Evolutionary conservation across 2,888 invertebrate species (phyloP).

Genomic region (Syrphus vitripennis): DNA sequence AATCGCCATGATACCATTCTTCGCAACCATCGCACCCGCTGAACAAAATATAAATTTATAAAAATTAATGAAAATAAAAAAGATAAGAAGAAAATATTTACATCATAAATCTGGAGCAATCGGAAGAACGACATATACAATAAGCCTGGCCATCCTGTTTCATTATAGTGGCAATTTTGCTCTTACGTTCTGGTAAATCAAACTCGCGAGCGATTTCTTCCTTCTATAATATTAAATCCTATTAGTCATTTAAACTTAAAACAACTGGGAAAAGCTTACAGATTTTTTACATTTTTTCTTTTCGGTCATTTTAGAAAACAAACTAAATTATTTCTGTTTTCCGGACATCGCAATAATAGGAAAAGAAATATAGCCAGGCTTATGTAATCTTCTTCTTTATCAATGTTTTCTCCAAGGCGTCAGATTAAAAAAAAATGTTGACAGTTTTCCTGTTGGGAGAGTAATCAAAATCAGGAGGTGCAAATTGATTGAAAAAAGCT

Average conservation of each 20-base stretch:
- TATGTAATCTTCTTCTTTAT: too few relatives aligned
- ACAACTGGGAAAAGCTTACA: slow-evolving; percentile 73
- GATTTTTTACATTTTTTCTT: slow-evolving; percentile 79
- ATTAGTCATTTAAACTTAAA: not conserved
- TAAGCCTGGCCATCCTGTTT: slow-evolving; percentile 96
- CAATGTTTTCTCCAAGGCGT: too few relatives aligned
- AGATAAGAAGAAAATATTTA: slow-evolving; percentile 80
- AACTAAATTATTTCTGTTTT: too few relatives aligned
- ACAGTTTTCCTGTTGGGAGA: too few relatives aligned
- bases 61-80: not conserved
- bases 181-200: slow-evolving; percentile 93
- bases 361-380: too few relatives aligned
- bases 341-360: too few relatives aligned
- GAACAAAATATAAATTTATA: slow-evolving; percentile 12
- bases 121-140: slow-evolving; percentile 96
- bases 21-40: slow-evolving; percentile 98
- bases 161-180: slow-evolving; percentile 92
- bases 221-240: slow-evolving; percentile 80
- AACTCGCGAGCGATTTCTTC: slow-evolving; percentile 95
- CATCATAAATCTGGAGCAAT: slow-evolving; percentile 98
- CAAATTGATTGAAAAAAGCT: too few relatives aligned
- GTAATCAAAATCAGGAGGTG: too few relatives aligned
- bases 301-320: slow-evolving; percentile 78
- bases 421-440: too few relatives aligned
- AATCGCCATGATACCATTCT: slow-evolving; percentile 99